Conservation (phyloP, 2,888 invertebrate species). For the Dolichomitus sp. region DNA sequence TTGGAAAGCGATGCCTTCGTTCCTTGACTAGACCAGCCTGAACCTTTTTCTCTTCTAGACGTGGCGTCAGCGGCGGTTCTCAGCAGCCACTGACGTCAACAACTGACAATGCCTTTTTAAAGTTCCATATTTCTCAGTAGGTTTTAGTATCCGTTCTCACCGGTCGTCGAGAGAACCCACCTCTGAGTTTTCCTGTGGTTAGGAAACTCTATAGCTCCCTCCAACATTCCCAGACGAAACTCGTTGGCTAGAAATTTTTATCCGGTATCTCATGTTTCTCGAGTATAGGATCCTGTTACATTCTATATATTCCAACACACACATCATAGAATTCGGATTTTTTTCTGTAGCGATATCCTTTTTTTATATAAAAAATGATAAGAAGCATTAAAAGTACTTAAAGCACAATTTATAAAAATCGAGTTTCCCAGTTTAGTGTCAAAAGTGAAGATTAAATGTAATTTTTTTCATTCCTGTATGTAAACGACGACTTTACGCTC, state of each 20-base stretch:
- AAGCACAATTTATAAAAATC: too few species aligned
- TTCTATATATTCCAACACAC: not conserved
- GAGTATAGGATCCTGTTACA: not conserved
- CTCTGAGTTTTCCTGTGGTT: constrained; percentile 9
- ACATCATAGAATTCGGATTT: not conserved
- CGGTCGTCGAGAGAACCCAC: not conserved
- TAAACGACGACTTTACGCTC: too few species aligned
- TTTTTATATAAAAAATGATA: not conserved
- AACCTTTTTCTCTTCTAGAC: constrained; percentile 13
- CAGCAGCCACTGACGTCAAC: constrained; percentile 23
- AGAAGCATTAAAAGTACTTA: not conserved
- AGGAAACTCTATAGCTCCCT: not conserved
- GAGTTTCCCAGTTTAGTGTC: too few species aligned
- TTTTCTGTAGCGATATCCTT: not conserved
- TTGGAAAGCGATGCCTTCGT: constrained; percentile 37
- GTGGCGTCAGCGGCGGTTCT: not conserved
- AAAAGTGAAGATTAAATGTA: too few species aligned
- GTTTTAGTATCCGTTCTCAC: constrained; percentile 13
- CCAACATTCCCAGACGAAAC: constrained; percentile 3
- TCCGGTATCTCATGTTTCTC: not conserved
- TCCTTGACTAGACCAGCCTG: constrained; percentile 7
- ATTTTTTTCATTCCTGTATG: too few species aligned
- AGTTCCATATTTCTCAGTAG: constrained; percentile 70
- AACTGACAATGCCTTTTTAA: constrained; percentile 70
- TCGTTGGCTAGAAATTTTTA: not conserved